phyloP scores from a whole-genome alignment of 92 coral and sea anemone species.

The Micromussa lordhowensis region DNA sequence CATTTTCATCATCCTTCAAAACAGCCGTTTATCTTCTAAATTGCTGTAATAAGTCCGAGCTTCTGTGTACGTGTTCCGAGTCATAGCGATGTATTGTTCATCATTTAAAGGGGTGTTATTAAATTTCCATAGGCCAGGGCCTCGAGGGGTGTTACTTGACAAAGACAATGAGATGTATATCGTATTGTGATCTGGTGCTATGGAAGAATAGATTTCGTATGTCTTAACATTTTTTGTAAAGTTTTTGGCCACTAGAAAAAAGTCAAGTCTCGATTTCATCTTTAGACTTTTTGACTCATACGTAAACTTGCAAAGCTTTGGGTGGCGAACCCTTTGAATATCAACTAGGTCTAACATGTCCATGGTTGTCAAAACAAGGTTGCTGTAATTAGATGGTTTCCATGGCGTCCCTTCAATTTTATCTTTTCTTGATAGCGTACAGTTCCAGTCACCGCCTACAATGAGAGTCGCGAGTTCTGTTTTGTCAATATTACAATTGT shows the following conservation, averaged over 20 bases:
- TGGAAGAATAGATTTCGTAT: not conserved
- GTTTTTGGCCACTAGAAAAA: too few species aligned
- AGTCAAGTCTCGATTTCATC: too few species aligned
- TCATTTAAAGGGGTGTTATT: too few species aligned
- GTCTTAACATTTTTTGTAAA: too few species aligned
- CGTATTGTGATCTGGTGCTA: too few species aligned
- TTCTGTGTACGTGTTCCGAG: not conserved
- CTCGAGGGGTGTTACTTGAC: too few species aligned
- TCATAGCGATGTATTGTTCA: too few species aligned
- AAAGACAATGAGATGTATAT: too few species aligned
- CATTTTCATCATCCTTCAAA: not conserved
- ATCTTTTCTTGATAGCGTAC: too few species aligned
- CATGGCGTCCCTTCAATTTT: not conserved
- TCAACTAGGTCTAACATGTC: constrained; percentile 2
- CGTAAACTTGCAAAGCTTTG: too few species aligned
- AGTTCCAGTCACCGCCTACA: not conserved
- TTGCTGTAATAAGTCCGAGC: not conserved
- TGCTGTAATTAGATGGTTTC: not conserved
- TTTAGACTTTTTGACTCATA: too few species aligned
- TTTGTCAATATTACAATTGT: not conserved
- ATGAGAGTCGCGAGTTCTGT: not conserved
- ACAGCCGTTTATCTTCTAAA: not conserved
- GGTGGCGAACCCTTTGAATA: not conserved
- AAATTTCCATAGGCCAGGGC: too few species aligned
- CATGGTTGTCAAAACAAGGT: not conserved